A percentile compares a stretch with the other conserved stretches of the same genome.
These are phyloP conservation scores for Musca domestica DNA, from an alignment of 1,140 invertebrate species.

Conservation along the genomic window DNA sequence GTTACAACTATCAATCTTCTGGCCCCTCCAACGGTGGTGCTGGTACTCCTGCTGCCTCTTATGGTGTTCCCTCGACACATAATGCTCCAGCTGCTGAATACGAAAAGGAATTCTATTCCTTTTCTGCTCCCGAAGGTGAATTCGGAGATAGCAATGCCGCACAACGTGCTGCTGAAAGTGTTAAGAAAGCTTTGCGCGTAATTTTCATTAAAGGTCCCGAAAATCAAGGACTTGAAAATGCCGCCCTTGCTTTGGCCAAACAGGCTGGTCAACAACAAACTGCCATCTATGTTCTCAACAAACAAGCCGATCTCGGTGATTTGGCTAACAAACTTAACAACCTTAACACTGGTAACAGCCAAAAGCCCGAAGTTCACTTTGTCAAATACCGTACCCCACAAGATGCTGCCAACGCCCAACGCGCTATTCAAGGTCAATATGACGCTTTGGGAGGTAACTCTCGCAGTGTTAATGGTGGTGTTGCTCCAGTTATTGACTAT, in stretches of 20 bases:
- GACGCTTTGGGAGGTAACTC: too few relatives aligned
- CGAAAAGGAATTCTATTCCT: constrained; percentile 46
- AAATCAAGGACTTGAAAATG: constrained; percentile 41
- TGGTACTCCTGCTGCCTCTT: background rate
- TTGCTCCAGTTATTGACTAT: too few relatives aligned
- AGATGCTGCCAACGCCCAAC: too few relatives aligned
- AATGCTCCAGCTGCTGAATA: constrained; percentile 3
- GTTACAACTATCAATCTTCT: constrained; percentile 50
- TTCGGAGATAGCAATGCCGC: constrained; percentile 38
- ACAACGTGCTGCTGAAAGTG: constrained; percentile 29
- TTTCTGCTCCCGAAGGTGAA: constrained; percentile 43
- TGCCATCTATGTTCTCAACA: constrained; percentile 46
- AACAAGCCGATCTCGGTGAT: too few relatives aligned
- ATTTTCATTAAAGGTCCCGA: constrained; percentile 48
- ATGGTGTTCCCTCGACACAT: constrained; percentile 1
- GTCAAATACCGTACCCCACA: too few relatives aligned
- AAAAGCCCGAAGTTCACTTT: too few relatives aligned
- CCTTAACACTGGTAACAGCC: too few relatives aligned
- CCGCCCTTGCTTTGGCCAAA: constrained; percentile 40
- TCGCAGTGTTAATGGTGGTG: too few relatives aligned
- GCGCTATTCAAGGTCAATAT: too few relatives aligned
- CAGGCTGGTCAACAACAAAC: constrained; percentile 41
- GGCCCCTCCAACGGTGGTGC: constrained; percentile 35
- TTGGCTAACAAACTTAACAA: too few relatives aligned
- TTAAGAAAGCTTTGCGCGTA: constrained; percentile 42